Base-by-base conservation (phyloP, 2,113 vertebrate species). In the Nerophis ophidion region DNA sequence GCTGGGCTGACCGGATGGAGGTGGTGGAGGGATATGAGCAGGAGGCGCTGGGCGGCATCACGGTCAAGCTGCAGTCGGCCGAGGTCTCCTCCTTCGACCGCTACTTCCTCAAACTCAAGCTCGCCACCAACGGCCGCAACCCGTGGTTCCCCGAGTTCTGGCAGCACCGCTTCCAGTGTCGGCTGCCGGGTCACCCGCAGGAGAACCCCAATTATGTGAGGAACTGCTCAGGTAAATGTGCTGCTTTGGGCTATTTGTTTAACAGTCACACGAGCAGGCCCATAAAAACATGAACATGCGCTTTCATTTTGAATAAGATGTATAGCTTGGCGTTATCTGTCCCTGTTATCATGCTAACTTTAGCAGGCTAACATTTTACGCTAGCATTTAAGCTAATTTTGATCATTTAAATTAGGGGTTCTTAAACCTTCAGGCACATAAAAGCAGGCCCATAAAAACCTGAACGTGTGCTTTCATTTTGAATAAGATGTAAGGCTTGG, bases 71-170 rank as follows among this genome's bases (percentile, higher is more conserved):
- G 36, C 93, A 95, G 72, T 95, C 94, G 5, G 92, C 92, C 1
- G 96, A 99, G 73, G 94, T 99, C 76, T 89, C 92, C 71, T 93
- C 96, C 0, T 99, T 99, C 47, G 92, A 99, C 60, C 88, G 94
- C 61, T 99, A 99, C 84, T 99, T 90, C 85, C 90, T 98, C 81
- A 95, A 92, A 70, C 88, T 97, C 61, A 89, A 85, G 4, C 90
- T 98, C 75, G 91, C 93, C 68, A 95, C 91, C 58, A 99, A 99
- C 81, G 93, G 84, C 0, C 91, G 97, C 65, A 98, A 99, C 75
- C 97, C 97, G 0, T 99, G 97, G 97, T 99, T 99, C 63, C 91
- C 94, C 0, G 96, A 99, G 78, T 99, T 99, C 89, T 99, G 96
- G 97, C 97, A 99, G 81, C 91, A 98, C 74, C 92, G 94, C 4